Evolutionary conservation across 2,113 vertebrate genomes (phyloP).

Genomic region (Camelus bactrianus): DNA sequence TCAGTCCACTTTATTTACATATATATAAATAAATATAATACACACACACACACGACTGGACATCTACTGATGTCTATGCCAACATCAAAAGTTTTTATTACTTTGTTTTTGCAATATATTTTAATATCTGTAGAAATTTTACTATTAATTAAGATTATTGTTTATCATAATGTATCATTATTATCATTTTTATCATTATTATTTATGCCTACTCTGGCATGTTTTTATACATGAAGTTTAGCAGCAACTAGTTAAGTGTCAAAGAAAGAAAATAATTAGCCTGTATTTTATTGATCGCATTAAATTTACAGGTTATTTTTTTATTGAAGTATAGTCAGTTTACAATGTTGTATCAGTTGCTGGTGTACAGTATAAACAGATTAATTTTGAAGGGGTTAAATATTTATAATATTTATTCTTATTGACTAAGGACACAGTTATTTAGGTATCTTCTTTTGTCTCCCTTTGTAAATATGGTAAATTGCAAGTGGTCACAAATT

Average conservation of each 20-base stretch:
- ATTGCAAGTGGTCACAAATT: background rate
- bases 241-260: background rate
- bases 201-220: background rate
- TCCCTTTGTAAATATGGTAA: background rate
- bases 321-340: no score
- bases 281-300: background rate
- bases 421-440: background rate
- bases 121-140: background rate
- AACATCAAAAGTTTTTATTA: background rate
- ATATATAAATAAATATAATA: no score
- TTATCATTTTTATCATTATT: background rate
- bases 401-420: background rate
- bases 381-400: background rate
- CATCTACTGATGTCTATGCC: background rate
- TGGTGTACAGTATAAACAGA: background rate
- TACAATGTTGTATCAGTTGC: no score
- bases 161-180: background rate
- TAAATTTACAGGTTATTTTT: background rate
- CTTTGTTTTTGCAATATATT: background rate
- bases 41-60: no score
- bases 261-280: background rate
- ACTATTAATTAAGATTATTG: background rate
- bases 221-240: background rate
- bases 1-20: background rate
- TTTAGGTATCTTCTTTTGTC: background rate